Evolutionary conservation across 2,888 invertebrate genomes (phyloP), one percentile per base, ranked within the genome.

Genomic region (Troglohyphantes excavatus): DNA sequence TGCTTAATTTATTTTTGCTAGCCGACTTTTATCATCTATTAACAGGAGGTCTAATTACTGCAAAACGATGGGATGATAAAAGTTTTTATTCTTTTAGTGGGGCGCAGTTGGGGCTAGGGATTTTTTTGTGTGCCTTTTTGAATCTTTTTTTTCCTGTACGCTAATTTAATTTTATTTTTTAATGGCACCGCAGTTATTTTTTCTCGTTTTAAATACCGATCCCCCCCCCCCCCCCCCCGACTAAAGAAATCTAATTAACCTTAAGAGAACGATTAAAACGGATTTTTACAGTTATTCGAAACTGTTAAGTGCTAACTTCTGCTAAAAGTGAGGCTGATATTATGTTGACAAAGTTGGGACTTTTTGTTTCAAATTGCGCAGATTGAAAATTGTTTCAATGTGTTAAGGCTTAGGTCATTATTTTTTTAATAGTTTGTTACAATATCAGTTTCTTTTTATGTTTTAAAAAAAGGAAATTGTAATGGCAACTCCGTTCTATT

Each of bases 21-120:
- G 67, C 27, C 23, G 23, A 27, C 68, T 76, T 82, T 89, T 82
- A 89, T 89, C 82, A 82, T 89, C 88, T 89, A 89, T 89, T 89
- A 89, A 76, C 88, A 89, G 88, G 82, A 88, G 88, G 82, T 61
- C 88, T 83, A 82, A 89, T 89, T 89, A 89, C 82, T 82, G 53
- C 17, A 46, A 61, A 76, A 82, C 88, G 88, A 89, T 89, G 88
- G 75, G 39, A 19, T 82, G 88, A 89, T 89, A 89, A 89, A 82
- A 82, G 88, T 82, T 89, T 89, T 89, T 70, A 68, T 72, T 87
- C 61, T 67, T 70, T 70, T 61, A n/a, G 46, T 78, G 39, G 65
- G 59, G 63, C 78, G 39, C 27, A 61, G 86, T 11, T 43, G 46
- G 19, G 65, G 78, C 27, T 29, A 75, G 27, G 21, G 43, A 27